Evolutionary conservation across 2,113 vertebrate species (phyloP).

Genomic region (Spilogale gracilis): DNA sequence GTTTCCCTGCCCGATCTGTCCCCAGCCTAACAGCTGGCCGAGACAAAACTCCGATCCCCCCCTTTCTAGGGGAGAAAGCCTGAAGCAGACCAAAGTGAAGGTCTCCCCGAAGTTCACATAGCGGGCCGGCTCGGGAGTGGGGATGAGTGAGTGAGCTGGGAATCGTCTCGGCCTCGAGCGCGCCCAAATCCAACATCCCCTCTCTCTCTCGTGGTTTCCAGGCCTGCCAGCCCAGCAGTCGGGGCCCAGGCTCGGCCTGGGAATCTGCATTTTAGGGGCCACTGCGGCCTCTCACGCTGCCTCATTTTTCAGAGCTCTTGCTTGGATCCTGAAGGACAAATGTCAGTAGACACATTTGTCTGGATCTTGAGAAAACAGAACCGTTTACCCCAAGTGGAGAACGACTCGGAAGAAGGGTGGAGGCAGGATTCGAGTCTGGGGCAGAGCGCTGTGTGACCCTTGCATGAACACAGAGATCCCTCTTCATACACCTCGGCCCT

Average conservation of each 20-base stretch:
- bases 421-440: accelerated
- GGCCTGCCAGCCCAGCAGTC: neutral
- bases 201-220: accelerated
- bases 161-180: accelerated
- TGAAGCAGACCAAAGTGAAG: accelerated
- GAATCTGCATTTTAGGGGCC: neutral
- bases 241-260: neutral
- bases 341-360: neutral
- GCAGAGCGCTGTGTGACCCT: accelerated
- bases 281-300: accelerated
- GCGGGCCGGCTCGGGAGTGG: neutral
- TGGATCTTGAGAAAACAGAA: neutral
- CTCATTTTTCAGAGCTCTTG: neutral
- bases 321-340: accelerated
- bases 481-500: accelerated
- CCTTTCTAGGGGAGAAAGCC: neutral
- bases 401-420: accelerated
- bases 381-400: accelerated
- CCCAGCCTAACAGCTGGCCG: neutral
- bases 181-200: neutral
- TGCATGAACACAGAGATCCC: accelerated
- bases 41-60: no score
- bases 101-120: accelerated
- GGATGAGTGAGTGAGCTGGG: neutral
- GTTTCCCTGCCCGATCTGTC: neutral